Base-by-base conservation (phyloP, 2,113 vertebrate genomes). In the Conger conger region DNA sequence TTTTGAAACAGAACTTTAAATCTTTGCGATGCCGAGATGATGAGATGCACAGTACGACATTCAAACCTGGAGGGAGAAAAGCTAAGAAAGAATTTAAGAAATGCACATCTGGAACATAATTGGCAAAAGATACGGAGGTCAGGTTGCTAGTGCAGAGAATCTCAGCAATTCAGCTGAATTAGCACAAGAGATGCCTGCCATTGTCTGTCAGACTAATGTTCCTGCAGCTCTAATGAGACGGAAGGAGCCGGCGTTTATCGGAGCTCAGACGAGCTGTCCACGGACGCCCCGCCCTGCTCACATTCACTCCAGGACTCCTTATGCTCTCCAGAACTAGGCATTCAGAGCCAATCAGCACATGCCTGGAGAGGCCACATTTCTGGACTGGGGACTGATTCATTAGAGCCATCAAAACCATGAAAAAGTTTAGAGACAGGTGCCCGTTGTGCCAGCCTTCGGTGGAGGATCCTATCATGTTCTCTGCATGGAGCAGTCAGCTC, bases 71-170 rank as follows among this genome's bases (percentile, higher is more conserved):
- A 42, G 11, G 38, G 42, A n/a, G 38, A 73, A 1, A 80, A 7
- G 35, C 42, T 5, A 27, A 57, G 37, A 80, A 80, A 80, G 20
- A 38, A 60, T 79, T 16, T 11, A 11, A 81, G 17, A 36, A 45
- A 68, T 73, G 35, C 50, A 16, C 20, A 18, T 36, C 36, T 38
- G 36, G 8, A 3, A 9, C 13, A 36, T 60, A 84, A 84, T 81
- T 23, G 54, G 83, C 27, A 15, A 7, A 86, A 87, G 88, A 85
- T 80, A 79, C 76, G 88, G 86, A 76, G 38, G 5, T 18, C 13
- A 18, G 36, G 54, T 17, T 35, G 4, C 40, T 15, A 1, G 36
- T 63, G 37, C 16, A 36, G 37, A 73, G 60, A 78, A 63, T 80
- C 57, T 60, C n/a, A n/a, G 23, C 20, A 38, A 79, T 76, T 63